These are phyloP conservation scores for Thereuonema tuberculata DNA, from an alignment of 1,140 invertebrate genomes.

Conservation along the genomic window DNA sequence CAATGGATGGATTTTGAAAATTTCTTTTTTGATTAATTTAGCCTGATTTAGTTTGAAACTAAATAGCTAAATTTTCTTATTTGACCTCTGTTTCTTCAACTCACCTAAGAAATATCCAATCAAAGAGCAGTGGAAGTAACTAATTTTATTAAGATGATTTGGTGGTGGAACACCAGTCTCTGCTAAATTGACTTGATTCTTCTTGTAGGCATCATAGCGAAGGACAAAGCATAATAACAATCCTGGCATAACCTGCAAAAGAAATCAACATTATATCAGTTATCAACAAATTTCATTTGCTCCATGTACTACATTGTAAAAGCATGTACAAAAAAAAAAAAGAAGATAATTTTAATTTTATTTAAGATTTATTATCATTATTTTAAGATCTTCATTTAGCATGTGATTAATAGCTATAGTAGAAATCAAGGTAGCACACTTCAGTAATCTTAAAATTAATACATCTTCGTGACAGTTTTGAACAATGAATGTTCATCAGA, in stretches of 20 bases:
- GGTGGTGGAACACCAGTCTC: slow-evolving; percentile 66
- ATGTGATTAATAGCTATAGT: too few species aligned
- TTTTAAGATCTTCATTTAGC: too few species aligned
- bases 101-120: slow-evolving; percentile 83
- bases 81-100: too few species aligned
- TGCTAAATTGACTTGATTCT: slow-evolving; percentile 49
- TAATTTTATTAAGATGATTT: slow-evolving; percentile 46
- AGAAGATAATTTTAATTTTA: background rate
- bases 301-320: background rate
- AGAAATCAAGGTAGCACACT: too few species aligned
- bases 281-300: background rate
- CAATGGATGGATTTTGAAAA: too few species aligned
- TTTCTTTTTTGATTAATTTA: too few species aligned
- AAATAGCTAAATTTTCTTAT: too few species aligned
- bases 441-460: too few species aligned
- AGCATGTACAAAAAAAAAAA: background rate
- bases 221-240: slow-evolving; percentile 88
- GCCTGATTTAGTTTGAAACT: too few species aligned
- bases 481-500: too few species aligned
- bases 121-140: slow-evolving; percentile 94
- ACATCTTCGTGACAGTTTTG: too few species aligned
- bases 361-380: background rate
- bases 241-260: slow-evolving; percentile 71
- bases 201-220: slow-evolving; percentile 89
- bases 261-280: background rate